These are phyloP conservation scores for Sarcophaga caerulescens DNA, from an alignment of 2,888 invertebrate genomes.

Conservation along the genomic window DNA sequence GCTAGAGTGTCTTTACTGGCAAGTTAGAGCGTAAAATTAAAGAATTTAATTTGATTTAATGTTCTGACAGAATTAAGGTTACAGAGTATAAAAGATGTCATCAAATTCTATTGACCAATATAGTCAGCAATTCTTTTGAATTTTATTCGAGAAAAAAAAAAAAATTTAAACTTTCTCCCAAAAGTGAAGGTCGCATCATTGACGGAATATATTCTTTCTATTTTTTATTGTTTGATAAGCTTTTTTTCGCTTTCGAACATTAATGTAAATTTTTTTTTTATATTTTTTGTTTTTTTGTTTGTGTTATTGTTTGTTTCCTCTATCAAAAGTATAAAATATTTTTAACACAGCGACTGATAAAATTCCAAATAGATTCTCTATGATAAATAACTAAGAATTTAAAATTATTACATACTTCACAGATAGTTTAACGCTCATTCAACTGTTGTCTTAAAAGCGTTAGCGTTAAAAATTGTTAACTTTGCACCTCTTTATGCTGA, in stretches of 20 bases:
- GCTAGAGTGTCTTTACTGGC: neutral
- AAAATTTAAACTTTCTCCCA: conserved; percentile 7
- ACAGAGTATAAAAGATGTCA: conserved; percentile 15
- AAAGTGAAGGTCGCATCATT: conserved; percentile 35
- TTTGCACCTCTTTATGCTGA: no score
- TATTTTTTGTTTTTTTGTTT: neutral
- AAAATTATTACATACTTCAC: neutral
- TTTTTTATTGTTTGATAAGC: neutral
- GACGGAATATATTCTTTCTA: neutral
- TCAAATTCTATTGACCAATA: conserved; percentile 30
- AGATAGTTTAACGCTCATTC: neutral
- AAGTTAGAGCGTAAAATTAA: neutral
- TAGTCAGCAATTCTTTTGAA: conserved; percentile 8
- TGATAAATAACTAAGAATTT: neutral
- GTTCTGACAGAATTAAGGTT: conserved; percentile 4
- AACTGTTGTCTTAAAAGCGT: neutral
- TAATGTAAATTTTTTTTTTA: neutral
- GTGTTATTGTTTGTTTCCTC: neutral
- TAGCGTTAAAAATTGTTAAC: no score
- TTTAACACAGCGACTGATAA: neutral
- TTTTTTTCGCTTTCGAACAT: neutral
- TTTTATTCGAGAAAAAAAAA: neutral
- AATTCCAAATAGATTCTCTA: neutral
- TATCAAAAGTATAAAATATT: neutral
- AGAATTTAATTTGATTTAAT: conserved; percentile 9